Evolutionary conservation across 2,888 invertebrate genomes (phyloP), one percentile per base, ranked within the genome.

Genomic region (Gonocerus acuteangulatus): DNA sequence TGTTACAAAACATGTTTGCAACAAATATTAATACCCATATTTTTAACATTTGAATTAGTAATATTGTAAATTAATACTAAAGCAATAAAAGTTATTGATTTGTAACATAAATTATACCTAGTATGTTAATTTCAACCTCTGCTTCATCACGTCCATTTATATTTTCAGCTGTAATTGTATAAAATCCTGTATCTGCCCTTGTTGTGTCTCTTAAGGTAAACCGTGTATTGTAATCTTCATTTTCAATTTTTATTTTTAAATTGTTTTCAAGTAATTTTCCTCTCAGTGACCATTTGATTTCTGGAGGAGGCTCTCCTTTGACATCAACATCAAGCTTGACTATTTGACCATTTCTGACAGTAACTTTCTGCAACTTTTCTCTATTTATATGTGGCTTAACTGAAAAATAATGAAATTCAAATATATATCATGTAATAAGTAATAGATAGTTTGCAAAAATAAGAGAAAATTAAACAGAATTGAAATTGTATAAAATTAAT

Each of bases 351-450:
- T 93, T 92, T 69, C 95, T 86, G 2, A 96, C 86, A 71, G 89
- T 88, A 0, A 94, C 80, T 1, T 87, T 85, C 65, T 89, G 86
- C 74, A 96, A 80, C 77, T 95, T 94, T 68, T 94, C 93, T 64
- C 95, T 86, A 75, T 96, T 95, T 73, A 99, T 97, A 69, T 82
- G 81, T 48, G 99, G 99, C 75, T 95, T 93, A 73, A 95, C 93
- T 93, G 78, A 51, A 76, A 74, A 66, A 49, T n/a, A 15, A 18
- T 4, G 49, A 47, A 39, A 60, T n/a, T n/a, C n/a, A n/a, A n/a
- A n/a, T n/a, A n/a, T 16, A 16, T 13, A 42, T 22, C 32, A 39
- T 22, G 42, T 16, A 7, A 52, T 13, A 61, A 27, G 48, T 27
- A 15, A 45, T 52, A 11, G 54, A 34, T 4, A n/a, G n/a, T n/a